phyloP scores from a whole-genome alignment of 2,113 vertebrate species.

The Clupea harengus region DNA sequence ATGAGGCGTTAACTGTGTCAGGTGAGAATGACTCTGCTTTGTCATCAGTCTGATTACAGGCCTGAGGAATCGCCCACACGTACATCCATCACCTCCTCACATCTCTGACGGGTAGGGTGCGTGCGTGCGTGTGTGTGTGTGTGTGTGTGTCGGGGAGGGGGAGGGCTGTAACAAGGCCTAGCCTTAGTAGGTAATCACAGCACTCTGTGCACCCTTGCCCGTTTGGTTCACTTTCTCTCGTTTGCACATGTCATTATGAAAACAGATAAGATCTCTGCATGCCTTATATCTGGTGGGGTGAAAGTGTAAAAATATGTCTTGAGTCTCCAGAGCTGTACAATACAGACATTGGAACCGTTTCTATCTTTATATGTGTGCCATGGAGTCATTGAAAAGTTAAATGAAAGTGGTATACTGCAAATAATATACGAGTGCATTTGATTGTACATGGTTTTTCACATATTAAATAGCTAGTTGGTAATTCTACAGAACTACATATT shows the following conservation, averaged over 20 bases:
- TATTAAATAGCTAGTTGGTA: background rate
- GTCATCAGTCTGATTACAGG: constrained; percentile 62
- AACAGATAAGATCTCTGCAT: background rate
- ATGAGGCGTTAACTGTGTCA: constrained; percentile 54
- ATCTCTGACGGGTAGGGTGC: background rate
- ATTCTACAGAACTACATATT: background rate
- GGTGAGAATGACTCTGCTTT: constrained; percentile 56
- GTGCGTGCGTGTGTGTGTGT: background rate
- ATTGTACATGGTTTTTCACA: too few species aligned
- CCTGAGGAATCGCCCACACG: constrained; percentile 41
- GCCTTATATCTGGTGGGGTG: too few species aligned
- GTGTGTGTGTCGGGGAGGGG: background rate
- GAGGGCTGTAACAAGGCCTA: background rate
- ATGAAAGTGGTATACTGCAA: background rate
- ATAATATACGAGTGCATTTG: too few species aligned
- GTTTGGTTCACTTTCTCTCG: background rate
- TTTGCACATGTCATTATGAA: background rate
- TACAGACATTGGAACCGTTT: background rate
- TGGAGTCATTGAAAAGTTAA: background rate
- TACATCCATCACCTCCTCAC: constrained; percentile 47
- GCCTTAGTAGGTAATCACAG: background rate
- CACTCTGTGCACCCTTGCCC: background rate
- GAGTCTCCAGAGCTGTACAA: background rate
- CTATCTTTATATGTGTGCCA: background rate
- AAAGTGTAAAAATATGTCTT: background rate